Evolutionary conservation across 2,797 vertebrate species (phyloP), one percentile per base, ranked within the genome.

Genomic region (Falco cherrug): DNA sequence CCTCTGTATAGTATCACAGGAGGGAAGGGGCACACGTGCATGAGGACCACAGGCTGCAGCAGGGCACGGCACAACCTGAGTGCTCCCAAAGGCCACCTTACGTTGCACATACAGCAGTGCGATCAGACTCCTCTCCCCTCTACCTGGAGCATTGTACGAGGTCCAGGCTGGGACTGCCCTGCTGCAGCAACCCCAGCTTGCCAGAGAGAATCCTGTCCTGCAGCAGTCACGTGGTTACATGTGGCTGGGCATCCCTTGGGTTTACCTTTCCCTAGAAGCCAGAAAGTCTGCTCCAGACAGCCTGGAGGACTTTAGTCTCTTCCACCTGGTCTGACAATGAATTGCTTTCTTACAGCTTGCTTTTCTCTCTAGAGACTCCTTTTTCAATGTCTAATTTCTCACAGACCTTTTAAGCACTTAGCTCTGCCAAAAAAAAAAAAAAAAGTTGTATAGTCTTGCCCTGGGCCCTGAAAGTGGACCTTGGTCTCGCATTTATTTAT

Each of bases 401-500:
- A 39, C 19, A 53, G 56, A 37, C 6, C 9, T 63, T 87, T 13
- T 39, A 73, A 61, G 15, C 3, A 14, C 13, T 67, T 5, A 37
- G 14, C 69, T 84, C 74, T 84, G 47, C 26, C 47, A 65, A 57
- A 53, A 74, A 57, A 50, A 87, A 65, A 53, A 74, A 57, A 53
- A 74, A 57, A 50, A 29, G 11, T 20, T 76, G 6, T 13, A 9
- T 33, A 67, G 11, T 43, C 43, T 51, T 84, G 26, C 56, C 39
- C 26, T 67, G 51, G 13, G 56, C 39, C 11, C 80, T 43, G 21
- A 87, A 93, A 92, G 24, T n/a, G 56, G 59, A 43, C 51, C 24
- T 90, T 69, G 15, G 33, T 75, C 81, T 76, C 84, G 41, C 15
- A 61, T 83, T 92, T 77, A 67, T 83, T 92, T 84, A 47, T 45